These are phyloP conservation scores for silkworm (Bombyx mori) DNA, from an alignment of 1,140 invertebrate species.

Conservation along the genomic window DNA sequence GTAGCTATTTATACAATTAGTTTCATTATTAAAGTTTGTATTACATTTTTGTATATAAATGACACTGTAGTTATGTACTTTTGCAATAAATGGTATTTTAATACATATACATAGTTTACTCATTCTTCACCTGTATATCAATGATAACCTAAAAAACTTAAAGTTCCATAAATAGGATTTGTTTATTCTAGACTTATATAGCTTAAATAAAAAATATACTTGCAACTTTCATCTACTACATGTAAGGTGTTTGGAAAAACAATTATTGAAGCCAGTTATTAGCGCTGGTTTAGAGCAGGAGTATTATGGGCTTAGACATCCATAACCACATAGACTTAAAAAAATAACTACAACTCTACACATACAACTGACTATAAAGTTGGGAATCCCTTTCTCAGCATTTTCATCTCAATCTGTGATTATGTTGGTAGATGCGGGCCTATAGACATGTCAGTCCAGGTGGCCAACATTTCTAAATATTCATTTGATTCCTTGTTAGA, in stretches of 20 bases:
- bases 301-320: too few species aligned
- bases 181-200: neutral
- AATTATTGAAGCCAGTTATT: too few species aligned
- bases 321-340: too few species aligned
- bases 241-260: neutral
- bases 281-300: too few species aligned
- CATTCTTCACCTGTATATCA: slow-evolving; percentile 19
- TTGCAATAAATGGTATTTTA: slow-evolving; percentile 70
- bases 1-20: slow-evolving; percentile 32
- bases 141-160: neutral
- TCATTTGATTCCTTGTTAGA: too few species aligned
- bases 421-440: too few species aligned
- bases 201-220: neutral
- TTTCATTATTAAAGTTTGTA: slow-evolving; percentile 39
- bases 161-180: neutral
- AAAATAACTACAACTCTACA: too few species aligned
- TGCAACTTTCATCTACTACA: slow-evolving; percentile 1
- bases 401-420: too few species aligned
- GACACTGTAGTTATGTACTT: slow-evolving; percentile 62
- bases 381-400: too few species aligned
- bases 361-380: too few species aligned
- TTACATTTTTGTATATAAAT: slow-evolving; percentile 68
- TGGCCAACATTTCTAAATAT: too few species aligned
- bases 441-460: too few species aligned
- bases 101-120: slow-evolving; percentile 48